A percentile compares a stretch with the other conserved stretches of the same genome.
phyloP scores from a whole-genome alignment of 2,888 invertebrate species.

The Apamea sordens region DNA sequence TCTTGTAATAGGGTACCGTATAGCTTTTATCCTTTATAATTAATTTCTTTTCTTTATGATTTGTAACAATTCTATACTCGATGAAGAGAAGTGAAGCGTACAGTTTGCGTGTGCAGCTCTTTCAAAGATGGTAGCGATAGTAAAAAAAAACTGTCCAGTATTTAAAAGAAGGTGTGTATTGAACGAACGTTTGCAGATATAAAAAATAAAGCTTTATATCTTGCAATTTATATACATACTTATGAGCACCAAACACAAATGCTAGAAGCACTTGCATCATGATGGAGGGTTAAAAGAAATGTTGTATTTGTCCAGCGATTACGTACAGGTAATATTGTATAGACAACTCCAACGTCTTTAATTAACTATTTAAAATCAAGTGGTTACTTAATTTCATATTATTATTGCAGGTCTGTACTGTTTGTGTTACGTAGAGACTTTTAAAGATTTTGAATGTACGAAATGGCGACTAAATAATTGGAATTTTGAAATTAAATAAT shows the following conservation, averaged over 20 bases:
- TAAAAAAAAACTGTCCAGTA: background rate
- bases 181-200: background rate
- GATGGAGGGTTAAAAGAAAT: background rate
- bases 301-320: background rate
- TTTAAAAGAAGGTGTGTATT: background rate
- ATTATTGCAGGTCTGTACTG: background rate
- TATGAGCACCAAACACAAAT: background rate
- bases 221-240: background rate
- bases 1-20: background rate
- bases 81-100: constrained; percentile 8
- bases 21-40: background rate
- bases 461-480: background rate
- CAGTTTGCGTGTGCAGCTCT: constrained; percentile 15
- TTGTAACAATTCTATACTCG: constrained; percentile 4
- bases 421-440: background rate
- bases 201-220: background rate
- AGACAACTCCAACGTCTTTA: background rate
- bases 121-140: constrained; percentile 17
- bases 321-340: background rate
- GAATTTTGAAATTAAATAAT: background rate
- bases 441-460: background rate
- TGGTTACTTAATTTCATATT: background rate
- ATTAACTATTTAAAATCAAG: background rate
- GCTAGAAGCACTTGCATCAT: background rate
- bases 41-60: background rate